A percentile compares a stretch with the other conserved stretches of the same genome.
phyloP scores from a whole-genome alignment of 1,140 invertebrate genomes.

The Acyrthosiphon pisum region DNA sequence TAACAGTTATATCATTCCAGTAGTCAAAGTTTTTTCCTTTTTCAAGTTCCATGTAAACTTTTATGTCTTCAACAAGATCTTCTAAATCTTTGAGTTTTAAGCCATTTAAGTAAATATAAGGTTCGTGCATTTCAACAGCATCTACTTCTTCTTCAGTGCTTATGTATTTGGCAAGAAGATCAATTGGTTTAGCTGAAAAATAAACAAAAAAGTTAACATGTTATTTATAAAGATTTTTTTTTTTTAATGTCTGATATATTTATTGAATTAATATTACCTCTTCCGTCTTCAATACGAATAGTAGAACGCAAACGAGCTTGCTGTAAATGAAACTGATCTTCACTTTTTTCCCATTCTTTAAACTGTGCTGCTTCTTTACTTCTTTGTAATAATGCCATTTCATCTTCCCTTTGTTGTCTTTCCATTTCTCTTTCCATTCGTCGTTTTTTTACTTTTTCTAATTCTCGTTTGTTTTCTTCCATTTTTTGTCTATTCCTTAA shows the following conservation, averaged over 20 bases:
- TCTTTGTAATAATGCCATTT: conserved; percentile 84
- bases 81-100: conserved; percentile 92
- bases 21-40: conserved; percentile 88
- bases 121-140: conserved; percentile 97
- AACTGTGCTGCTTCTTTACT: conserved; percentile 95
- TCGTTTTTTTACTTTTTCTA: conserved; percentile 90
- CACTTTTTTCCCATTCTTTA: conserved; percentile 92
- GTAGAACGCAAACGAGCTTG: conserved; percentile 88
- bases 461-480: conserved; percentile 86
- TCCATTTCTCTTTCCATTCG: conserved; percentile 89
- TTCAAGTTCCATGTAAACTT: conserved; percentile 87
- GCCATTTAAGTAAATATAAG: conserved; percentile 94
- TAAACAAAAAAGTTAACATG: conserved; percentile 30
- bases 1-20: conserved; percentile 97
- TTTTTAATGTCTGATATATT: not conserved
- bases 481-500: conserved; percentile 84
- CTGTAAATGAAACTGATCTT: conserved; percentile 91
- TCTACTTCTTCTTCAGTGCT: conserved; percentile 90
- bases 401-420: conserved; percentile 86
- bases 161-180: conserved; percentile 95
- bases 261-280: conserved; percentile 63
- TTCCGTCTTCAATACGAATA: conserved; percentile 94
- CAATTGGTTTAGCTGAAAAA: conserved; percentile 91
- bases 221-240: not conserved
- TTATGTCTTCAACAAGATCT: conserved; percentile 96